phyloP scores from a whole-genome alignment of 2,797 vertebrate species.

The Acipenser oxyrinchus region DNA sequence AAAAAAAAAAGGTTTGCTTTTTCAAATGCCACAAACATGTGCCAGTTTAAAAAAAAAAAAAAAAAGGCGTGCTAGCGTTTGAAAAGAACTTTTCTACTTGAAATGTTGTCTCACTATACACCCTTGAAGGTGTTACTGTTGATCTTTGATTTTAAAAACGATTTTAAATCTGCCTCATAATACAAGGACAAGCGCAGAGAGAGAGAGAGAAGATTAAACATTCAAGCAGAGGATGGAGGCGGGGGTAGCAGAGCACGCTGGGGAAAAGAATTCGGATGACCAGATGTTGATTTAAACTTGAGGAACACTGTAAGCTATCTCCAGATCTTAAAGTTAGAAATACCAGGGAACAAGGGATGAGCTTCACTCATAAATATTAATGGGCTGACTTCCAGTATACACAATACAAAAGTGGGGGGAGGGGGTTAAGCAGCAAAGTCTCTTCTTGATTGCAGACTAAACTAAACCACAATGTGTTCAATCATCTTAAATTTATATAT shows the following conservation, averaged over 20 bases:
- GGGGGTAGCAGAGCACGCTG: background rate
- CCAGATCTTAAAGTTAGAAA: slow-evolving; percentile 4
- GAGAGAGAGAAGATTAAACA: background rate
- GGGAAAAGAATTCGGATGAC: background rate
- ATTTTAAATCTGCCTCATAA: too few relatives aligned
- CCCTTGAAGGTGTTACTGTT: too few relatives aligned
- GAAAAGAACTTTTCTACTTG: too few relatives aligned
- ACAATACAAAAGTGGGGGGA: background rate
- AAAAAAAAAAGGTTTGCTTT: too few relatives aligned
- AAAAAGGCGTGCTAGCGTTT: too few relatives aligned
- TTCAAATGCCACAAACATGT: too few relatives aligned
- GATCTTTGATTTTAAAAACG: too few relatives aligned
- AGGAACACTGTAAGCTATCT: background rate
- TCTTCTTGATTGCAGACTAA: slow-evolving; percentile 14
- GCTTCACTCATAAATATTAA: background rate
- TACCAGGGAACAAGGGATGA: slow-evolving; percentile 3
- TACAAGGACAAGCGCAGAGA: too few relatives aligned
- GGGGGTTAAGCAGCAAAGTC: background rate
- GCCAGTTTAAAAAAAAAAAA: too few relatives aligned
- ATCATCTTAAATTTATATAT: too few relatives aligned
- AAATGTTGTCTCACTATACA: too few relatives aligned
- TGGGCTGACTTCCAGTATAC: slow-evolving; percentile 11
- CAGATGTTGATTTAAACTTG: background rate
- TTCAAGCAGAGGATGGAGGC: too few relatives aligned
- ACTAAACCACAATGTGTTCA: background rate